Evolutionary conservation across 2,888 invertebrate species (phyloP).

Genomic region (Teleogryllus oceanicus): DNA sequence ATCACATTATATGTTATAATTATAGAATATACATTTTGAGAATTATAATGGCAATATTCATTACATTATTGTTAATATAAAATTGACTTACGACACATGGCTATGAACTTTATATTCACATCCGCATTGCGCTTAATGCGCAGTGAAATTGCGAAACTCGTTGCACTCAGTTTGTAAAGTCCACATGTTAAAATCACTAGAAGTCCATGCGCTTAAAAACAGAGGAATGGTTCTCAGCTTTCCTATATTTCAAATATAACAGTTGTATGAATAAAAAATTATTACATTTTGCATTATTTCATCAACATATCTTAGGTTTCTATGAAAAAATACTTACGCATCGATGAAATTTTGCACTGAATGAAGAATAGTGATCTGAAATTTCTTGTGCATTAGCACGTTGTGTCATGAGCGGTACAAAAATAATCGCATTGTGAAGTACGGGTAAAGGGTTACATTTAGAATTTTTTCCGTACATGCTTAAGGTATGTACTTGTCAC

Average conservation of each 20-base stretch:
- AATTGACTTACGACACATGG: conserved; percentile 6
- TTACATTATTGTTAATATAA: conserved; percentile 18
- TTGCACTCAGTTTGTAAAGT: background rate
- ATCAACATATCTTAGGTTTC: background rate
- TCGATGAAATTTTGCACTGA: conserved; percentile 3
- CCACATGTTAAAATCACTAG: conserved; percentile 18
- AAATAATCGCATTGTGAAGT: too few species aligned
- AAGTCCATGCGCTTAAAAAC: conserved; percentile 3
- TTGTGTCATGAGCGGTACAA: too few species aligned
- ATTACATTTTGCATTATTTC: background rate
- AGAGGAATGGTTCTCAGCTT: background rate
- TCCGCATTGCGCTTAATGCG: background rate
- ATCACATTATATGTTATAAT: conserved; percentile 18
- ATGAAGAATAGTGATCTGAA: background rate
- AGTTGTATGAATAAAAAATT: conserved; percentile 7
- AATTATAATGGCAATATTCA: background rate
- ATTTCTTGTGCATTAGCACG: too few species aligned
- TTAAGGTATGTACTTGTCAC: too few species aligned
- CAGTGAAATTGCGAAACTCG: conserved; percentile 1
- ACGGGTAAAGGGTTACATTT: too few species aligned
- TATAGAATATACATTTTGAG: conserved; percentile 1
- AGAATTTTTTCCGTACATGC: too few species aligned
- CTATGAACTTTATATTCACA: background rate
- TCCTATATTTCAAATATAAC: background rate
- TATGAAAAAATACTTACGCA: conserved; percentile 7